A percentile compares a stretch with the other conserved stretches of the same genome.
Conservation (phyloP, 2,113 vertebrate species). For the Fregetta grallaria region DNA sequence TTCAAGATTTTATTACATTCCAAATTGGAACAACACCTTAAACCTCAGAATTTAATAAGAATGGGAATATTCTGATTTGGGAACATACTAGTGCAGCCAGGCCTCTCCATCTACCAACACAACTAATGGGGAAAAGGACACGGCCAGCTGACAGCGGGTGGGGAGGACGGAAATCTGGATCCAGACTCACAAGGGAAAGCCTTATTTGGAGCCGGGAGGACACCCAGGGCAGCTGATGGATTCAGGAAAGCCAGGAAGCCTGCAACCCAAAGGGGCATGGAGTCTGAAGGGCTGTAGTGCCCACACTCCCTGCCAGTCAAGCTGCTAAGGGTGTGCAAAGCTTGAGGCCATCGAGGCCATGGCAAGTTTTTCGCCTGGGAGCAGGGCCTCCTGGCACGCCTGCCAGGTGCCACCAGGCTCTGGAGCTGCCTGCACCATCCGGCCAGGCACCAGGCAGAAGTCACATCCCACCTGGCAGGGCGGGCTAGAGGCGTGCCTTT, state of each 20-base stretch:
- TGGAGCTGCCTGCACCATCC: not conserved
- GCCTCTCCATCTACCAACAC: not conserved
- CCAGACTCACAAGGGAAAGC: not conserved
- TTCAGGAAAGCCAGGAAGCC: not conserved
- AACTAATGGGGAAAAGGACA: not conserved
- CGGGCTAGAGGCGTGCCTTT: not conserved
- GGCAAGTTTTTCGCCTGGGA: not conserved
- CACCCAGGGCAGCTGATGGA: not conserved
- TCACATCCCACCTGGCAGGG: not conserved
- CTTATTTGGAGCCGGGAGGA: not conserved
- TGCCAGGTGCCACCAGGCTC: not conserved
- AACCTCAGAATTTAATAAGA: not conserved
- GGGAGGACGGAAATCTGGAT: not conserved
- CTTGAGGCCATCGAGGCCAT: not conserved
- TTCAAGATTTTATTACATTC: constrained; percentile 19
- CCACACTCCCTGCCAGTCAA: not conserved
- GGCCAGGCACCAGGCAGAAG: not conserved
- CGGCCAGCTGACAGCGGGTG: not conserved
- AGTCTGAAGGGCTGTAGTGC: fast-evolving
- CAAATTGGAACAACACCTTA: constrained; percentile 13
- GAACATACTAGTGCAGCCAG: not conserved
- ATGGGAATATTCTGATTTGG: constrained; percentile 28
- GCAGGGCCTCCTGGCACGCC: not conserved
- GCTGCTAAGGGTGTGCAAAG: not conserved
- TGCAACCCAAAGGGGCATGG: fast-evolving